Evolutionary conservation across 2,113 vertebrate genomes (phyloP).

Genomic region (Cheilinus undulatus): DNA sequence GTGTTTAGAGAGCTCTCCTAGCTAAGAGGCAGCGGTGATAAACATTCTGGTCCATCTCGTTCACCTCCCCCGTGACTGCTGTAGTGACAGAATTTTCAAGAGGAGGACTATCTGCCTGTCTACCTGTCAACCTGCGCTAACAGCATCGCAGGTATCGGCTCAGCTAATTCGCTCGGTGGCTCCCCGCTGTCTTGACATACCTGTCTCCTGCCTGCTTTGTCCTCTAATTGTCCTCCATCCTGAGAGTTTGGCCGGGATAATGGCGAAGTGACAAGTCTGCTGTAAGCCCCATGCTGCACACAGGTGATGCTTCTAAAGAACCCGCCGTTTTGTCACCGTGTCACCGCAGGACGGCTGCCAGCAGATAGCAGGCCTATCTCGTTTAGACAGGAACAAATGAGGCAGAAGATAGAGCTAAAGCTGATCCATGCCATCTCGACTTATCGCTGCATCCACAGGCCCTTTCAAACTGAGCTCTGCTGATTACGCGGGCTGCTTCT

Average conservation of each 20-base stretch:
- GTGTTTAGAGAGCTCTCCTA: slow-evolving; percentile 26
- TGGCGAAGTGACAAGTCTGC: slow-evolving; percentile 44
- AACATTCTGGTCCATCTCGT: slow-evolving; percentile 23
- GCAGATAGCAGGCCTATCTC: slow-evolving; percentile 61
- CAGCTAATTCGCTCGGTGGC: slow-evolving; percentile 17
- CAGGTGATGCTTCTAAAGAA: slow-evolving; percentile 56
- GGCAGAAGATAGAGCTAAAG: slow-evolving; percentile 43
- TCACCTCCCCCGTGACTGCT: neutral
- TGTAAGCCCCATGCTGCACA: neutral
- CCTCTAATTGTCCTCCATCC: slow-evolving; percentile 54
- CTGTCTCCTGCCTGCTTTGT: slow-evolving; percentile 25
- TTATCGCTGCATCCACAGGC: slow-evolving; percentile 57
- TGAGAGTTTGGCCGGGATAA: slow-evolving; percentile 34
- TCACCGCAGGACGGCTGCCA: slow-evolving; percentile 45
- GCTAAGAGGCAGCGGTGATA: slow-evolving; percentile 11
- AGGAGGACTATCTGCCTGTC: slow-evolving; percentile 20
- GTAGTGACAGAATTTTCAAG: slow-evolving; percentile 21
- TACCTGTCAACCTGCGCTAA: slow-evolving; percentile 20
- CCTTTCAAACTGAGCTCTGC: slow-evolving; percentile 32
- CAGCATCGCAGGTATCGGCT: slow-evolving; percentile 13
- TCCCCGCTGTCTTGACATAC: slow-evolving; percentile 5
- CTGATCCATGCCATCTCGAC: slow-evolving; percentile 45
- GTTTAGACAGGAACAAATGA: slow-evolving; percentile 72
- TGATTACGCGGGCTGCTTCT: slow-evolving; percentile 32
- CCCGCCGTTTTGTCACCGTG: slow-evolving; percentile 40